Conservation (phyloP, 2,797 vertebrate species). For the Oceanodroma leucorhoa region DNA sequence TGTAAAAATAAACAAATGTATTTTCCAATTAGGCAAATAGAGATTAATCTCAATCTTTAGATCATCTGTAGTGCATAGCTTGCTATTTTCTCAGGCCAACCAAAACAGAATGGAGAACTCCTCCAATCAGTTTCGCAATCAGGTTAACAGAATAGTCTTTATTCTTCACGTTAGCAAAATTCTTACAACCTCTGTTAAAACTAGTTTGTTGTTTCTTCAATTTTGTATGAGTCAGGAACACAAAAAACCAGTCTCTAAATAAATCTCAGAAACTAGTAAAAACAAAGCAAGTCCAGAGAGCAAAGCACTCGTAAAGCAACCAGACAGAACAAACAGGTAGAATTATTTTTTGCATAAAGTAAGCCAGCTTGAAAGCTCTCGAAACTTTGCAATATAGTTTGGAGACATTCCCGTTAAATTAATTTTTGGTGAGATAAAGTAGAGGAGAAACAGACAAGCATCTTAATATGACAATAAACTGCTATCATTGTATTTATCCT, state of each 20-base stretch:
- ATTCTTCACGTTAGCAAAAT: constrained; percentile 19
- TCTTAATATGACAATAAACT: neutral
- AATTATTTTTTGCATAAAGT: neutral
- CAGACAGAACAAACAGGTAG: neutral
- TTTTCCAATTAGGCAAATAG: neutral
- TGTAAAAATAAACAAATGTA: neutral
- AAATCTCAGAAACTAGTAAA: constrained; percentile 20
- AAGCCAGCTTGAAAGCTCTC: neutral
- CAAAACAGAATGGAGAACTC: constrained; percentile 8
- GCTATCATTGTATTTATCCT: neutral
- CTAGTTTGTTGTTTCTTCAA: constrained; percentile 39
- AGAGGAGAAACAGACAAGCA: neutral
- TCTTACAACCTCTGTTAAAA: constrained; percentile 36
- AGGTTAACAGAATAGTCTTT: constrained; percentile 17
- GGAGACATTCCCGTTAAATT: neutral
- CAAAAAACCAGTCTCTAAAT: constrained; percentile 23
- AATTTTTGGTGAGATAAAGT: neutral
- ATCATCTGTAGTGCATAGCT: neutral
- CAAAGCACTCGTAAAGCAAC: neutral
- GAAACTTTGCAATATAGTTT: neutral
- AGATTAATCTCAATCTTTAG: neutral
- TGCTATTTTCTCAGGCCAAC: constrained; percentile 10
- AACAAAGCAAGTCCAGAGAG: neutral
- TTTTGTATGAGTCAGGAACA: constrained; percentile 24
- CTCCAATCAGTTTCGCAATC: constrained; percentile 33